Percentiles rank a stretch among this genome's conserved stretches.
These are phyloP conservation scores for Siniperca obscura DNA, from an alignment of 2,797 vertebrate genomes.

Conservation along the genomic window DNA sequence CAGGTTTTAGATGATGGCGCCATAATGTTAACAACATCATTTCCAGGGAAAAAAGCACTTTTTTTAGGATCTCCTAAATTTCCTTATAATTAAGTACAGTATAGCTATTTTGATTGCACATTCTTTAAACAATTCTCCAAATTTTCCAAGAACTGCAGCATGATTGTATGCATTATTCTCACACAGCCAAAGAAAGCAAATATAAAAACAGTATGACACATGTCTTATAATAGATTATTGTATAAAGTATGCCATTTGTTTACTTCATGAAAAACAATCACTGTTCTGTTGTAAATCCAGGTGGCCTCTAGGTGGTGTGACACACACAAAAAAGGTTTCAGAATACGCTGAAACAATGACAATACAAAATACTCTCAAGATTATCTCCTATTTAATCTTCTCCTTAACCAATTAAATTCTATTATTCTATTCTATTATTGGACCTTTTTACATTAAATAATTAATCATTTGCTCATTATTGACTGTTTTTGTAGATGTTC, in stretches of 20 bases:
- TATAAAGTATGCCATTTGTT: not conserved
- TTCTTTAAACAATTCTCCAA: not conserved
- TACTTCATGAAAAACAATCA: not conserved
- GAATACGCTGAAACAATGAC: not conserved
- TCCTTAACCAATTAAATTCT: too few relatives aligned
- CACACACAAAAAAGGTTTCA: not conserved
- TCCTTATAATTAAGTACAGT: not conserved
- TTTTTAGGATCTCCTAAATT: not conserved
- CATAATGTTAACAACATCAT: not conserved
- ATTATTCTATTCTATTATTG: not conserved
- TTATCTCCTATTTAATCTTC: not conserved
- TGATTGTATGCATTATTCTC: not conserved
- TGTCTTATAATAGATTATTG: not conserved
- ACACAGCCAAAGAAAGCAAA: too few relatives aligned
- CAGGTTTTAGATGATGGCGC: not conserved
- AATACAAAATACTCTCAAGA: not conserved
- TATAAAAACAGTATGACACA: not conserved
- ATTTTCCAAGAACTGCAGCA: not conserved
- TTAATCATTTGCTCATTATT: not conserved
- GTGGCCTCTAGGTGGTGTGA: slow-evolving; percentile 48
- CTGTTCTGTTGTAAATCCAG: not conserved
- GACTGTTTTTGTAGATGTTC: not conserved
- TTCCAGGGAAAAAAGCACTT: not conserved
- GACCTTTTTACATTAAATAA: not conserved
- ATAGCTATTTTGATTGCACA: not conserved